Conservation (phyloP, 2,113 vertebrate species). For the Hyla sarda region DNA sequence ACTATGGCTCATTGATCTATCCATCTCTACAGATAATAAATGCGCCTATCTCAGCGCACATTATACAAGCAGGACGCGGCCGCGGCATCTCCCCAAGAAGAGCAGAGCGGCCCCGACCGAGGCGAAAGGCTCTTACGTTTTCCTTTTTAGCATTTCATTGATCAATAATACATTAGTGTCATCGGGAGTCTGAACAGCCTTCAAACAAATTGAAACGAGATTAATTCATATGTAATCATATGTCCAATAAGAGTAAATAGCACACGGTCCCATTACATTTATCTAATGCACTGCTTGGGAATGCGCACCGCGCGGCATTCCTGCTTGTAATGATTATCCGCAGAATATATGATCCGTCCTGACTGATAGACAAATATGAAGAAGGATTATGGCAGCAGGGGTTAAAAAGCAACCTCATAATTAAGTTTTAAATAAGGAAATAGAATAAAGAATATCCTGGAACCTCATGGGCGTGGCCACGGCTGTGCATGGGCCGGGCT, state of each 20-base stretch:
- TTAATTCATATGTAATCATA: conserved; percentile 57
- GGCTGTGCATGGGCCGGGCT: too few relatives aligned
- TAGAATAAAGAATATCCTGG: neutral
- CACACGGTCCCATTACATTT: conserved; percentile 39
- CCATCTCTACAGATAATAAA: neutral
- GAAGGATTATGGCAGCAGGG: neutral
- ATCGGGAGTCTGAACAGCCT: conserved; percentile 51
- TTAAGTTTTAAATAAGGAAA: too few relatives aligned
- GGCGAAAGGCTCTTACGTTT: conserved; percentile 22
- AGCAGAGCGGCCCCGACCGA: neutral
- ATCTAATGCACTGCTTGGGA: conserved; percentile 51
- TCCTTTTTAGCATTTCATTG: conserved; percentile 44
- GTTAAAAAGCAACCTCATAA: too few relatives aligned
- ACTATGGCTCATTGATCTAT: neutral
- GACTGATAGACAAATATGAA: neutral
- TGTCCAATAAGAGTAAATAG: conserved; percentile 57
- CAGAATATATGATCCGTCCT: neutral
- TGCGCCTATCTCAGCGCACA: neutral
- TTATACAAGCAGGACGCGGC: too few relatives aligned
- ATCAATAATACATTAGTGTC: conserved; percentile 60
- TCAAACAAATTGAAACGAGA: conserved; percentile 55
- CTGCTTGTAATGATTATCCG: neutral
- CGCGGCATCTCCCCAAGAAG: neutral
- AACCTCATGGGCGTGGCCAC: neutral
- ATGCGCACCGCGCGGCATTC: conserved; percentile 9